phyloP scores from a whole-genome alignment of 2,888 invertebrate genomes.

The Zhengitettix transpicula region DNA sequence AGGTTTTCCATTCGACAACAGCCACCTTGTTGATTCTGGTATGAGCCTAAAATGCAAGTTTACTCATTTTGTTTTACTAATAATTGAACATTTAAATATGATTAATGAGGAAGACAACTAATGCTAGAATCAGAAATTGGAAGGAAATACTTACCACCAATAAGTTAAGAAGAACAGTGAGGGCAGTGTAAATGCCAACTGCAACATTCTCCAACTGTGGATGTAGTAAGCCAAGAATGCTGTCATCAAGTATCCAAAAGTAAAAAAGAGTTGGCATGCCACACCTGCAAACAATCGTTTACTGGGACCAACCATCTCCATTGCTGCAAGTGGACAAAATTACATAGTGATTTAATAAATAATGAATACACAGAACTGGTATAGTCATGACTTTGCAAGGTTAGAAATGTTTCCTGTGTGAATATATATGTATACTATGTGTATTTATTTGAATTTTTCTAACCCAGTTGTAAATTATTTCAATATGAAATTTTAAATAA shows the following conservation, averaged over 20 bases:
- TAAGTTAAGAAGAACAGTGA: slow-evolving; percentile 47
- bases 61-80: neutral
- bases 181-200: slow-evolving; percentile 50
- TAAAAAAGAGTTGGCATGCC: slow-evolving; percentile 56
- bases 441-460: too few species aligned
- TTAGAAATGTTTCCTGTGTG: too few species aligned
- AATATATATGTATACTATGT: too few species aligned
- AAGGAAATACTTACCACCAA: slow-evolving; percentile 35
- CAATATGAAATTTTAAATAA: too few species aligned
- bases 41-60: slow-evolving; percentile 32
- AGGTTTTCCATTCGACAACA: slow-evolving; percentile 43
- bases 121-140: neutral
- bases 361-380: too few species aligned
- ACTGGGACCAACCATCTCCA: slow-evolving; percentile 54
- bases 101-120: neutral
- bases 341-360: too few species aligned
- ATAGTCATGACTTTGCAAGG: too few species aligned
- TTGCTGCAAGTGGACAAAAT: slow-evolving; percentile 23
- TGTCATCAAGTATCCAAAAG: slow-evolving; percentile 48
- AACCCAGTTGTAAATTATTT: too few species aligned
- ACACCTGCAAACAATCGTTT: slow-evolving; percentile 52
- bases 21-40: slow-evolving; percentile 58
- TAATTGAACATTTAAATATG: neutral
- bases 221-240: slow-evolving; percentile 48
- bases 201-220: slow-evolving; percentile 48